A percentile compares a stretch with the other conserved stretches of the same genome.
Conservation (phyloP, 1,140 invertebrate genomes). For the Drosophila mauritiana region DNA sequence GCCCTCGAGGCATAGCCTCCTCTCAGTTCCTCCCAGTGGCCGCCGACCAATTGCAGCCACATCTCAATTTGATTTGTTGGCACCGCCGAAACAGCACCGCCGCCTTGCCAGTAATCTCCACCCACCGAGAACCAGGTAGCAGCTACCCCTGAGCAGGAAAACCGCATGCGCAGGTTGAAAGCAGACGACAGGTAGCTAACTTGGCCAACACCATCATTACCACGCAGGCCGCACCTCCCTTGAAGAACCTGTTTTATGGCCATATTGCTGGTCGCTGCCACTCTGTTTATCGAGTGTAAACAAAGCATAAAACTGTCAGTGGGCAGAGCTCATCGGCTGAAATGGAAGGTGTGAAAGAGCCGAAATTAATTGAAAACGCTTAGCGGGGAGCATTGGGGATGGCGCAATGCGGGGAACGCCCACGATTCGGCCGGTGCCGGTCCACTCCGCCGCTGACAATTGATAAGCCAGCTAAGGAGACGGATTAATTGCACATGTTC, state of each 20-base stretch:
- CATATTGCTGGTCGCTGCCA: constrained; percentile 5
- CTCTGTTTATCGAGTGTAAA: constrained; percentile 66
- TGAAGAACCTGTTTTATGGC: constrained; percentile 34
- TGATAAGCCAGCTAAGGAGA: constrained; percentile 75
- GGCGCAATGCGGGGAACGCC: constrained; percentile 37
- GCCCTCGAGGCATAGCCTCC: neutral
- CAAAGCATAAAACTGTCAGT: constrained; percentile 84
- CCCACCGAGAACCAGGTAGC: constrained; percentile 42
- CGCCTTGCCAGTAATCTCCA: constrained; percentile 48
- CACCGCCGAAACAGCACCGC: constrained; percentile 27
- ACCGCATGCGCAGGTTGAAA: constrained; percentile 34
- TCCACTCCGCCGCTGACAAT: constrained; percentile 55
- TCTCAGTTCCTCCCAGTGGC: constrained; percentile 8
- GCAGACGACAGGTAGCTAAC: neutral
- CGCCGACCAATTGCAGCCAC: constrained; percentile 70
- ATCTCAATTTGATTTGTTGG: constrained; percentile 79
- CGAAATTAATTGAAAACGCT: constrained; percentile 50
- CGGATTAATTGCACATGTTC: constrained; percentile 84
- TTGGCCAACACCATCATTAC: neutral
- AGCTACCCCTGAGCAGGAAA: constrained; percentile 38
- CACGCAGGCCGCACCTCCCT: constrained; percentile 5
- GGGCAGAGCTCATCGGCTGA: constrained; percentile 70
- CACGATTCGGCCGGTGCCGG: constrained; percentile 34
- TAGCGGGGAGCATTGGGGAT: constrained; percentile 23
- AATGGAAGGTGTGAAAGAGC: constrained; percentile 77